These are phyloP conservation scores for Formica aserva DNA, from an alignment of 2,888 invertebrate genomes.

Conservation along the genomic window DNA sequence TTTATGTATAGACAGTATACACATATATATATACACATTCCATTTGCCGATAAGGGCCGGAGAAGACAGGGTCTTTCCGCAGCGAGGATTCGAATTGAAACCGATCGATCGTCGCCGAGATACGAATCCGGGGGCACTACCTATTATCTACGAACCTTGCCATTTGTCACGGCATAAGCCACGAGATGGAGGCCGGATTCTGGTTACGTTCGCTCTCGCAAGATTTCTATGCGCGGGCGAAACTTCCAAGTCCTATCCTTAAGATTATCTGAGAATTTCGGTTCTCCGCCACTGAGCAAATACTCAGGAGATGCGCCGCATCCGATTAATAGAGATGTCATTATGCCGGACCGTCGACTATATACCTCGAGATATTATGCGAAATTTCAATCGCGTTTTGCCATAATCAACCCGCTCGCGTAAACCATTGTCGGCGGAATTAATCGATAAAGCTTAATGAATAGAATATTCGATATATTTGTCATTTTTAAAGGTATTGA, in stretches of 20 bases:
- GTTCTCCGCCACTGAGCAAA: conserved; percentile 52
- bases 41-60: conserved; percentile 39
- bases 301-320: conserved; percentile 50
- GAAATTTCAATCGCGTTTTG: conserved; percentile 17
- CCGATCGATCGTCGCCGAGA: conserved; percentile 69
- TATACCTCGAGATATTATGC: neutral
- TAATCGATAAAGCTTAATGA: conserved; percentile 12
- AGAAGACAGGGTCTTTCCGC: conserved; percentile 44
- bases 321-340: conserved; percentile 57
- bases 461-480: neutral
- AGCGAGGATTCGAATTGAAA: conserved; percentile 69
- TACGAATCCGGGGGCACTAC: conserved; percentile 64
- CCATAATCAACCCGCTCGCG: neutral
- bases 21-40: neutral
- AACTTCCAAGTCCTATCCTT: conserved; percentile 57
- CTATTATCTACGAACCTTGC: conserved; percentile 72
- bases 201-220: conserved; percentile 52
- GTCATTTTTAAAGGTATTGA: neutral
- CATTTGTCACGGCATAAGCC: conserved; percentile 76
- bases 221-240: conserved; percentile 64
- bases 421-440: neutral
- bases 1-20: conserved; percentile 18
- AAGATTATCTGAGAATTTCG: conserved; percentile 57
- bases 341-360: conserved; percentile 31
- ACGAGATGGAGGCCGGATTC: conserved; percentile 65